These are phyloP conservation scores for Suncus etruscus DNA, from an alignment of 2,113 vertebrate genomes.

Conservation along the genomic window DNA sequence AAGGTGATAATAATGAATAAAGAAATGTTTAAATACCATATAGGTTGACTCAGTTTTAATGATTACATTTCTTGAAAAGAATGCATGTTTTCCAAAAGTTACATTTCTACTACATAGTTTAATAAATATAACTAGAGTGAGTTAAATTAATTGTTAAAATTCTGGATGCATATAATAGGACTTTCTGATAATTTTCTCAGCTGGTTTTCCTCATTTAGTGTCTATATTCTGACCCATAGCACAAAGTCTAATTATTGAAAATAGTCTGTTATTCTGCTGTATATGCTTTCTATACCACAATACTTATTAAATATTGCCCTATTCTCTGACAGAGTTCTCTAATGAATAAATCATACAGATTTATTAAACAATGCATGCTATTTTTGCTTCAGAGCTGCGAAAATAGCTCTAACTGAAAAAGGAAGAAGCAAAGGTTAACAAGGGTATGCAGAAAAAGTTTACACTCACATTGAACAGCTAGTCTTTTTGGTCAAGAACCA, in stretches of 20 bases:
- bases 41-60: neutral
- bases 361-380: too few relatives aligned
- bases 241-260: neutral
- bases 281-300: too few relatives aligned
- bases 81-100: neutral
- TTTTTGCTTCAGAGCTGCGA: too few relatives aligned
- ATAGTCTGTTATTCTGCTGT: too few relatives aligned
- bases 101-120: neutral
- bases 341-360: too few relatives aligned
- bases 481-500: too few relatives aligned
- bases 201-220: neutral
- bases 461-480: too few relatives aligned
- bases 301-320: too few relatives aligned
- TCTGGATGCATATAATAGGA: neutral
- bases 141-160: neutral
- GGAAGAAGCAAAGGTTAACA: too few relatives aligned
- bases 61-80: slow-evolving; percentile 2
- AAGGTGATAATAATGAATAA: slow-evolving; percentile 14
- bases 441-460: too few relatives aligned
- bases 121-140: neutral
- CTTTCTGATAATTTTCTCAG: neutral
- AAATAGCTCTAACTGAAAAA: too few relatives aligned
- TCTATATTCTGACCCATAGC: neutral
- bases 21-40: neutral
- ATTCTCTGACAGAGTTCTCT: too few relatives aligned